These are phyloP conservation scores for Natrix natrix DNA, from an alignment of 2,797 vertebrate species.

Conservation along the genomic window DNA sequence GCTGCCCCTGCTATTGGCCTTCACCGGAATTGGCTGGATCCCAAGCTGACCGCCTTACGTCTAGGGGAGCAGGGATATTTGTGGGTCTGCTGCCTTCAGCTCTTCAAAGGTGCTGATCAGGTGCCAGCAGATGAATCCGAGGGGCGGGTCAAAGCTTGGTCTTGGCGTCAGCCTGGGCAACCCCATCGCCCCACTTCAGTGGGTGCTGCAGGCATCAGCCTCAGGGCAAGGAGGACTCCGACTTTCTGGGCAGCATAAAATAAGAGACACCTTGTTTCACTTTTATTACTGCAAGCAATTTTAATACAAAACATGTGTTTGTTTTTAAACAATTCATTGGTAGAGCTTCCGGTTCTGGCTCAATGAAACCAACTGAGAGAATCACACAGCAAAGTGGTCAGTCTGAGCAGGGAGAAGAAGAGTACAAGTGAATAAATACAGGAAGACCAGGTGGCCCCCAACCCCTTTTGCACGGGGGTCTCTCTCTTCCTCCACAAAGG, in stretches of 20 bases:
- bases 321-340: constrained; percentile 82
- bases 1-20: background rate
- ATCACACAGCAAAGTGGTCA: constrained; percentile 80
- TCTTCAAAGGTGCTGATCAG: background rate
- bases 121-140: background rate
- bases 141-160: background rate
- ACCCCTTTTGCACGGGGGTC: constrained; percentile 28
- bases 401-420: constrained; percentile 66
- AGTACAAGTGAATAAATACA: constrained; percentile 68
- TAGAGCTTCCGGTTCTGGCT: constrained; percentile 79
- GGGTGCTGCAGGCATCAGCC: background rate
- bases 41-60: background rate
- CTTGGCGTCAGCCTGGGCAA: background rate
- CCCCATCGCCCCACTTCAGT: background rate
- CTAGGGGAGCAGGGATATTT: background rate
- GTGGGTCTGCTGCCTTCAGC: background rate
- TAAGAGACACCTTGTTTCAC: constrained; percentile 68
- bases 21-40: background rate
- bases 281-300: constrained; percentile 83
- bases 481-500: background rate
- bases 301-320: constrained; percentile 80
- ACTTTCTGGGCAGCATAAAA: constrained; percentile 58
- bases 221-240: background rate
- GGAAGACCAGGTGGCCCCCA: constrained; percentile 64
- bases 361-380: constrained; percentile 79